phyloP scores from a whole-genome alignment of 1,140 invertebrate genomes.

The Lutraria rhynchaena region DNA sequence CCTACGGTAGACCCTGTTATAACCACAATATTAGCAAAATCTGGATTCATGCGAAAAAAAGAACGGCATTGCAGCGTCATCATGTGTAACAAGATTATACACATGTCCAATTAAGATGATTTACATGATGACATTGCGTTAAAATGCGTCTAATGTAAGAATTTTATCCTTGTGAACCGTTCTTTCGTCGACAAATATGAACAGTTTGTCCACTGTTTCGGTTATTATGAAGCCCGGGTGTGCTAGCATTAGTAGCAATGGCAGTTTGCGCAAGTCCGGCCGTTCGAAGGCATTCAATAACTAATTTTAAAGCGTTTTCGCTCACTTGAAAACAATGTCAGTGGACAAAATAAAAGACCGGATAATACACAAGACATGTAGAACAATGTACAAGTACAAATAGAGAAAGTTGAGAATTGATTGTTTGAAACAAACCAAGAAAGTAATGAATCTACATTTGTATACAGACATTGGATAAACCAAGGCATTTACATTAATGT shows the following conservation, averaged over 20 bases:
- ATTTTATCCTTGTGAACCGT: constrained; percentile 7
- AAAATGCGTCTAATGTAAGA: neutral
- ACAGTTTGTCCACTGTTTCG: too few species aligned
- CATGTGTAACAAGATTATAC: neutral
- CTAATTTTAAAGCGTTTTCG: too few species aligned
- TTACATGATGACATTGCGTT: neutral
- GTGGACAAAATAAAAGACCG: too few species aligned
- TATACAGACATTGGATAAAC: too few species aligned
- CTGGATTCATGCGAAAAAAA: constrained; percentile 6
- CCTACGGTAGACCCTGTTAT: neutral
- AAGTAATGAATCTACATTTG: too few species aligned
- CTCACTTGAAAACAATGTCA: too few species aligned
- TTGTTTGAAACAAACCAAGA: too few species aligned
- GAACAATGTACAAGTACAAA: too few species aligned
- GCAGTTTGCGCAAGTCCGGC: neutral
- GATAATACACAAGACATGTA: too few species aligned
- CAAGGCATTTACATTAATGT: too few species aligned
- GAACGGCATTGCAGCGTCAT: constrained; percentile 6
- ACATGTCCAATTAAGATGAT: constrained; percentile 4
- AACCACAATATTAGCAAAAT: neutral
- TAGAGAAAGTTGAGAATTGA: too few species aligned
- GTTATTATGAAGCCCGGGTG: neutral
- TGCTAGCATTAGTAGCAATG: neutral
- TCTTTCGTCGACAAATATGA: neutral
- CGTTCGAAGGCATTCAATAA: too few species aligned